A percentile compares a stretch with the other conserved stretches of the same genome.
Conservation (phyloP, 2,113 vertebrate genomes). For the Sinocyclocheilus maitianheensis region DNA sequence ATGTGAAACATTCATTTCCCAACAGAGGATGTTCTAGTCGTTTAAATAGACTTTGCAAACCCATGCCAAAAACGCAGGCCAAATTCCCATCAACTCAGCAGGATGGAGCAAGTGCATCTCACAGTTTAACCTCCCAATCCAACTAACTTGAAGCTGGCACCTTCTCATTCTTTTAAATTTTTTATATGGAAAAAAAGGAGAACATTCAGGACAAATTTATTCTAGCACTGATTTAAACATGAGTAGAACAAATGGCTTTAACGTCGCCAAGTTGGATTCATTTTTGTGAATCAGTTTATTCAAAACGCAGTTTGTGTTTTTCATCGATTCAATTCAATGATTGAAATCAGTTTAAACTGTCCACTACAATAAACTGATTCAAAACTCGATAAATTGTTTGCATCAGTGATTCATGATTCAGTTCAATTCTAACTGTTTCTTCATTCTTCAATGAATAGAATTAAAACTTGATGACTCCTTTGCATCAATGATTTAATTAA, state of each 20-base stretch:
- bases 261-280: too few relatives aligned
- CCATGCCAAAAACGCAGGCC: background rate
- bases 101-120: background rate
- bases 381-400: too few relatives aligned
- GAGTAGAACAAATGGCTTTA: background rate
- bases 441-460: too few relatives aligned
- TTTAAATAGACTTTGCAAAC: conserved; percentile 16
- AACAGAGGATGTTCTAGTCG: conserved; percentile 56
- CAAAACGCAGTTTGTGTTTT: too few relatives aligned
- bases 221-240: background rate
- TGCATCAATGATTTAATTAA: too few relatives aligned
- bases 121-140: background rate
- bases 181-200: background rate
- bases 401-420: too few relatives aligned
- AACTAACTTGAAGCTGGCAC: background rate
- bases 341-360: too few relatives aligned
- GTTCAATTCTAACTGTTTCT: too few relatives aligned
- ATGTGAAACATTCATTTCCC: conserved; percentile 64
- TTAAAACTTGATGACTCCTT: too few relatives aligned
- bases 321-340: too few relatives aligned
- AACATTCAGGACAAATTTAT: background rate
- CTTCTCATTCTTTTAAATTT: background rate
- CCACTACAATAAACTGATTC: too few relatives aligned
- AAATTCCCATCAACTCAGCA: background rate
- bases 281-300: too few relatives aligned